phyloP scores from a whole-genome alignment of 2,888 invertebrate genomes.

The Rotaria magnacalcarata region DNA sequence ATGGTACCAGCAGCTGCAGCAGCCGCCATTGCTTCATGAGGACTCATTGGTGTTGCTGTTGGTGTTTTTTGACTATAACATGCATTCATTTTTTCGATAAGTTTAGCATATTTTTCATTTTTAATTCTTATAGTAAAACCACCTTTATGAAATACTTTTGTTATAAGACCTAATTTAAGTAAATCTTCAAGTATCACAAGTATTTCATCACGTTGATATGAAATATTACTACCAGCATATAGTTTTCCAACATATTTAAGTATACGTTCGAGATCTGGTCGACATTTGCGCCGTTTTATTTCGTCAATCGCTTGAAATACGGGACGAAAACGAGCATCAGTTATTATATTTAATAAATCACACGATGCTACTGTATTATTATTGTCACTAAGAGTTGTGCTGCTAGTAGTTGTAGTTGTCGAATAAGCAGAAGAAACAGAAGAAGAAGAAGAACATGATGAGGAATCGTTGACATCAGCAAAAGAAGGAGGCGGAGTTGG shows the following conservation, averaged over 20 bases:
- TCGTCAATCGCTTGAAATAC: conserved; percentile 25
- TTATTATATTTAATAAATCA: conserved; percentile 36
- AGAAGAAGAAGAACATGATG: conserved; percentile 27
- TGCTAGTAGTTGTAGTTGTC: conserved; percentile 13
- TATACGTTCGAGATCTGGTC: conserved; percentile 32
- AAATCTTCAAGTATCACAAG: conserved; percentile 19
- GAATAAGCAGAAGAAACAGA: conserved; percentile 26
- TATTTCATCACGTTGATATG: background rate
- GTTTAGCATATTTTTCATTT: conserved; percentile 36
- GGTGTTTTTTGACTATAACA: conserved; percentile 17
- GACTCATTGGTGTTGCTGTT: background rate
- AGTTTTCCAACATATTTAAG: conserved; percentile 24
- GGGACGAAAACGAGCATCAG: conserved; percentile 13
- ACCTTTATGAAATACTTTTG: conserved; percentile 34
- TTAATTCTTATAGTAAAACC: conserved; percentile 25
- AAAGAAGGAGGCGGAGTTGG: background rate
- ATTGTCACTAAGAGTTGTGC: conserved; percentile 18
- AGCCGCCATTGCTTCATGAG: background rate
- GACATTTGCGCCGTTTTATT: conserved; percentile 34
- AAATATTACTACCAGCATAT: background rate
- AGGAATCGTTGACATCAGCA: conserved; percentile 20
- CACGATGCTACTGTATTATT: conserved; percentile 23
- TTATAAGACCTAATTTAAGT: conserved; percentile 8
- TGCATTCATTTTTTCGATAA: conserved; percentile 11
- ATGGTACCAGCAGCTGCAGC: background rate